Conservation (phyloP, 2,113 vertebrate species). For the Amia ocellicauda region DNA sequence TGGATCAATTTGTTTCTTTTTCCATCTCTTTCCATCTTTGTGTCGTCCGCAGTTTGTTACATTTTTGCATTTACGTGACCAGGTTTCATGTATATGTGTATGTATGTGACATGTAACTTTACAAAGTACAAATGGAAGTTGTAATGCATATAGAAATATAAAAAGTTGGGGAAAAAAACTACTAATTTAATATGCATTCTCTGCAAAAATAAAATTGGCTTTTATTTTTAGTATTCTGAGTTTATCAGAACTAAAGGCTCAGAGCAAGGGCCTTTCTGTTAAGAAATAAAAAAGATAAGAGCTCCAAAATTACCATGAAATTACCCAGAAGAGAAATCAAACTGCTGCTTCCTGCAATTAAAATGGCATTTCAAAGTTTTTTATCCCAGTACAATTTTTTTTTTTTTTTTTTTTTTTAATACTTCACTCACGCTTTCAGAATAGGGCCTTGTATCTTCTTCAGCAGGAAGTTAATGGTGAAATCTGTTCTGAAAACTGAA, state of each 20-base stretch:
- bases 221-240: slow-evolving; percentile 1
- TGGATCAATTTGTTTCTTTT: no score
- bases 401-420: not conserved
- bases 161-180: no score
- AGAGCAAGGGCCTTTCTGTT: not conserved
- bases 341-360: not conserved
- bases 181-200: not conserved
- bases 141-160: no score
- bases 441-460: no score
- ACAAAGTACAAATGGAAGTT: no score
- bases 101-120: no score
- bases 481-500: no score
- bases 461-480: no score
- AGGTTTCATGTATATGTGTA: no score
- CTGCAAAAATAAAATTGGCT: not conserved
- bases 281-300: not conserved
- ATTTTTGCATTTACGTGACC: no score
- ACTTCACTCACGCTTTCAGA: not conserved
- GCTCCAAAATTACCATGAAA: slow-evolving; percentile 5
- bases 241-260: not conserved
- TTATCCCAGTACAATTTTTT: not conserved
- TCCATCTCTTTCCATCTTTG: no score
- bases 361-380: not conserved
- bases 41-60: no score
- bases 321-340: slow-evolving; percentile 7